Conservation (phyloP, 2,888 invertebrate genomes). For the Hyppa rectilinea region DNA sequence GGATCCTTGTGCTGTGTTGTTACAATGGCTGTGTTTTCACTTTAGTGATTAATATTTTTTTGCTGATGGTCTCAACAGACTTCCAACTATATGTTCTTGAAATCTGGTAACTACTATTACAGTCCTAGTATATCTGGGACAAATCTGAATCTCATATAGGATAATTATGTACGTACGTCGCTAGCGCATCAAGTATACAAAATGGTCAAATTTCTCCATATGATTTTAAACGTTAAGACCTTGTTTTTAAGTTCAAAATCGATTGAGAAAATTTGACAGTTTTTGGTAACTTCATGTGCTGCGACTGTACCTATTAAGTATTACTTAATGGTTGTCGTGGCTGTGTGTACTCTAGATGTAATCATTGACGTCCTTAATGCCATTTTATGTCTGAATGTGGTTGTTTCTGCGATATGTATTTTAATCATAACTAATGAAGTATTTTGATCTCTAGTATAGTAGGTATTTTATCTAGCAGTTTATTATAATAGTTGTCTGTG, state of each 20-base stretch:
- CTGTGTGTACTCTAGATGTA: constrained; percentile 55
- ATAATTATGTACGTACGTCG: constrained; percentile 34
- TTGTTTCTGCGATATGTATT: constrained; percentile 49
- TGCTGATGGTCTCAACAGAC: not conserved
- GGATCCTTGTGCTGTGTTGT: constrained; percentile 42
- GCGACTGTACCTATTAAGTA: constrained; percentile 37
- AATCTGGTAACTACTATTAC: not conserved
- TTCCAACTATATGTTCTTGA: not conserved
- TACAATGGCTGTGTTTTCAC: constrained; percentile 61
- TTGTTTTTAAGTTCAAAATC: no score
- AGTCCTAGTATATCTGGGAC: not conserved
- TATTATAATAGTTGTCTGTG: constrained; percentile 18
- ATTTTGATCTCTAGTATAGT: constrained; percentile 62
- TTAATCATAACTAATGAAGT: constrained; percentile 54
- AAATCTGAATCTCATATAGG: constrained; percentile 10
- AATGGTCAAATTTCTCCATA: no score
- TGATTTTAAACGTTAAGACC: no score
- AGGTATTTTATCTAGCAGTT: constrained; percentile 36
- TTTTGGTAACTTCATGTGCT: no score
- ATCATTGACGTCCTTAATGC: constrained; percentile 38
- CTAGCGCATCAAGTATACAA: no score
- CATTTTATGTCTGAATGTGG: constrained; percentile 47
- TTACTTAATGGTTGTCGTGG: constrained; percentile 58
- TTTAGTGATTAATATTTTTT: constrained; percentile 31
- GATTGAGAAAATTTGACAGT: no score